Conservation (phyloP, 2,888 invertebrate genomes). For the Dromius quadrimaculatus region DNA sequence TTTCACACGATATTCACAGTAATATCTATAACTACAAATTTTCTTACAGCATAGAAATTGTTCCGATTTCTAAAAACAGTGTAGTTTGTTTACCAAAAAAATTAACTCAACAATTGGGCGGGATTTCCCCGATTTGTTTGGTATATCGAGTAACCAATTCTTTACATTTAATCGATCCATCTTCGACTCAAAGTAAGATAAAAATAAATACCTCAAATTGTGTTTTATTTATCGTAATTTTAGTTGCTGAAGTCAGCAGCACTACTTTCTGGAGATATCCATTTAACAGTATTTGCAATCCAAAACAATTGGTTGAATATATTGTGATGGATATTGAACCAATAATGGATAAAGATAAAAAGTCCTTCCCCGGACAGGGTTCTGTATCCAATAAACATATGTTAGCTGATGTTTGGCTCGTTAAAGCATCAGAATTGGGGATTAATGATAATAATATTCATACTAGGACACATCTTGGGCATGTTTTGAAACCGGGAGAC, state of each 20-base stretch:
- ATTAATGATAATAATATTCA: conserved; percentile 85
- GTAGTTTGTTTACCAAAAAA: conserved; percentile 90
- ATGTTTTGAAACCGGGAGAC: conserved; percentile 92
- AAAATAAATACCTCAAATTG: conserved; percentile 1
- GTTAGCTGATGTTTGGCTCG: conserved; percentile 94
- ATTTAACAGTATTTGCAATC: conserved; percentile 89
- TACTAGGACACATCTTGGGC: conserved; percentile 93
- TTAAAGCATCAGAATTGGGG: conserved; percentile 88
- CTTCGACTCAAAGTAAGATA: conserved; percentile 83
- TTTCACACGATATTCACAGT: conserved; percentile 97
- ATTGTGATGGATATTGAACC: conserved; percentile 95
- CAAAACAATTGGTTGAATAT: conserved; percentile 91
- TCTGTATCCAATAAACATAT: conserved; percentile 88
- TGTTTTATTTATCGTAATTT: conserved; percentile 1
- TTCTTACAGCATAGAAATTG: conserved; percentile 94
- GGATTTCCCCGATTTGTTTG: conserved; percentile 89
- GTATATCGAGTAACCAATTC: conserved; percentile 89
- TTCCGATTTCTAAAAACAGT: conserved; percentile 95
- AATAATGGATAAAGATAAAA: conserved; percentile 79
- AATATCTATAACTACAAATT: conserved; percentile 97
- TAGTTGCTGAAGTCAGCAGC: conserved; percentile 87
- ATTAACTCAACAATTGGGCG: conserved; percentile 87
- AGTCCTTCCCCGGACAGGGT: conserved; percentile 89
- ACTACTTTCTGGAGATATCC: conserved; percentile 88
- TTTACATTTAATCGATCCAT: conserved; percentile 94